These are phyloP conservation scores for Microhierax caerulescens DNA, from an alignment of 2,797 vertebrate genomes.

Conservation along the genomic window DNA sequence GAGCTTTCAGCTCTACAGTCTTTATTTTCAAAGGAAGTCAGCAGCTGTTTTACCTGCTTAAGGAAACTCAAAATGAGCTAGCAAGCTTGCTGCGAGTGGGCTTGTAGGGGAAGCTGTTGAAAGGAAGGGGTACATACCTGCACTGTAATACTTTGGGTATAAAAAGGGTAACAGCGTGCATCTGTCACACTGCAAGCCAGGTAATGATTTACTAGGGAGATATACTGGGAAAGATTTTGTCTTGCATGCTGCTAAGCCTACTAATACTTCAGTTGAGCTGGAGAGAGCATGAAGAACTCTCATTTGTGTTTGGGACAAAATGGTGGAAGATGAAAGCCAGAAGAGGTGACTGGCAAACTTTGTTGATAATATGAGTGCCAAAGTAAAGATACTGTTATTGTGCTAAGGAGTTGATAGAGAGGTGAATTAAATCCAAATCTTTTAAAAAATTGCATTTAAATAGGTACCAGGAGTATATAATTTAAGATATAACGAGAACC, in stretches of 20 bases:
- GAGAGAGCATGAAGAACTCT: not conserved
- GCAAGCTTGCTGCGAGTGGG: not conserved
- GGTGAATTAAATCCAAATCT: not conserved
- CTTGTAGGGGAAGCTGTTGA: not conserved
- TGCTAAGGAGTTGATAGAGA: not conserved
- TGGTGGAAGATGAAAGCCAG: not conserved
- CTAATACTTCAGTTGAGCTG: not conserved
- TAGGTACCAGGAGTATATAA: not conserved
- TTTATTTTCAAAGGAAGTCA: not conserved
- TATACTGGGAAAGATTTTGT: too few species aligned
- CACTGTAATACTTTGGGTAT: accelerated
- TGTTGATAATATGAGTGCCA: not conserved
- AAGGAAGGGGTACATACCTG: not conserved
- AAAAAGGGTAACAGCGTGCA: not conserved
- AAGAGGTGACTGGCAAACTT: not conserved
- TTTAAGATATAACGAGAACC: not conserved
- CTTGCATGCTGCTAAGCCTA: not conserved
- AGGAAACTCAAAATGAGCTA: not conserved
- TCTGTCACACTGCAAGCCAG: not conserved
- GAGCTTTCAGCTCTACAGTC: not conserved
- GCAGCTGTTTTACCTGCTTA: not conserved
- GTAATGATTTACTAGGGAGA: not conserved
- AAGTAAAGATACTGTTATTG: not conserved
- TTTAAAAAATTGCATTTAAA: not conserved
- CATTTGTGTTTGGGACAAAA: not conserved